Evolutionary conservation across 2,888 invertebrate species (phyloP).

Genomic region (Leptinotarsa tumamoca): DNA sequence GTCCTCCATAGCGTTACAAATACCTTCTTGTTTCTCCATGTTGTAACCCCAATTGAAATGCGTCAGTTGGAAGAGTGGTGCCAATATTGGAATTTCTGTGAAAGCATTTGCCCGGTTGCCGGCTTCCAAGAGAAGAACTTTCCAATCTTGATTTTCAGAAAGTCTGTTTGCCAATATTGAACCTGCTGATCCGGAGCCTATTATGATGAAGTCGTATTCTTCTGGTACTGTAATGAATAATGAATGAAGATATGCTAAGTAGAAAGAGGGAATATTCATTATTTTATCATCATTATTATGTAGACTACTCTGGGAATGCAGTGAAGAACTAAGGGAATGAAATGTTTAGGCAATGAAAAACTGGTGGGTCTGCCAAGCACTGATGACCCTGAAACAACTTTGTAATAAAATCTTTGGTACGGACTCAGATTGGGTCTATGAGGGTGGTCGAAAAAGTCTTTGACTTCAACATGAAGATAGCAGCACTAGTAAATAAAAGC

Average conservation of each 20-base stretch:
- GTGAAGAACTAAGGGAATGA: too few species aligned
- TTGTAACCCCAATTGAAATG: slow-evolving; percentile 65
- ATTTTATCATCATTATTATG: too few species aligned
- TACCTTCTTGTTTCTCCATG: slow-evolving; percentile 57
- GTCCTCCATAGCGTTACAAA: slow-evolving; percentile 41
- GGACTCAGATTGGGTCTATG: too few species aligned
- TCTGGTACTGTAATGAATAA: slow-evolving; percentile 28
- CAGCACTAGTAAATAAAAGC: too few species aligned
- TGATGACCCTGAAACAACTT: too few species aligned
- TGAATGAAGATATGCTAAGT: neutral
- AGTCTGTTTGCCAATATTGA: slow-evolving; percentile 68
- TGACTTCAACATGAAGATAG: too few species aligned
- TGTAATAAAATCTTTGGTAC: too few species aligned
- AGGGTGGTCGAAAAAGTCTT: too few species aligned
- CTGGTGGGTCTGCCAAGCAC: too few species aligned
- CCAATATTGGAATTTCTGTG: slow-evolving; percentile 62
- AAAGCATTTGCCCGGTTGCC: slow-evolving; percentile 59
- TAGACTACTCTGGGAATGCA: too few species aligned
- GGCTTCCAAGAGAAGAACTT: slow-evolving; percentile 58
- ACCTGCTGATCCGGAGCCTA: slow-evolving; percentile 68
- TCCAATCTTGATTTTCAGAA: slow-evolving; percentile 65
- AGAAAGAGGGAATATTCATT: too few species aligned
- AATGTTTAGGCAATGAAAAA: fast-evolving
- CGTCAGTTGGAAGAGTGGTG: slow-evolving; percentile 62
- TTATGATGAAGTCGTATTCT: slow-evolving; percentile 66